Evolutionary conservation across 1,140 invertebrate genomes (phyloP).

Genomic region (Phymastichus coffea): DNA sequence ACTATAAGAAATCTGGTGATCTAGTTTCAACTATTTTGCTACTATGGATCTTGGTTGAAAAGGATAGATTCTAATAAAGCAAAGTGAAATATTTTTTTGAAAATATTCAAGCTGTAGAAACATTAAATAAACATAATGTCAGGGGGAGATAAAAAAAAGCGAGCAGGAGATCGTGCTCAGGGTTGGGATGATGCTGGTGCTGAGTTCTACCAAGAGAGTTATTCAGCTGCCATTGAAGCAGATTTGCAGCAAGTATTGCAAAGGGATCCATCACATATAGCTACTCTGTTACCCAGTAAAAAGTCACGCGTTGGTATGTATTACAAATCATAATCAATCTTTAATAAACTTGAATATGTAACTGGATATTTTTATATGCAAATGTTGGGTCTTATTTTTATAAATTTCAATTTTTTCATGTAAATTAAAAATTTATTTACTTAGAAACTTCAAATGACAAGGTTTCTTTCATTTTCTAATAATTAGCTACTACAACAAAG

Average conservation of each 20-base stretch:
- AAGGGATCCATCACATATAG: constrained; percentile 70
- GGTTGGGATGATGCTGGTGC: constrained; percentile 83
- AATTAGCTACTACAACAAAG: constrained; percentile 53
- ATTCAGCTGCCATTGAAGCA: constrained; percentile 69
- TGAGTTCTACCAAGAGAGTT: constrained; percentile 84
- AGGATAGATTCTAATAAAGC: too few species aligned
- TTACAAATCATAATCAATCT: neutral
- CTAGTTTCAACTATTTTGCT: too few species aligned
- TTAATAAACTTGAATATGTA: too few species aligned
- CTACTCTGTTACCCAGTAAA: constrained; percentile 75
- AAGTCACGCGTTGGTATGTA: constrained; percentile 68
- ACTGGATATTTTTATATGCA: too few species aligned
- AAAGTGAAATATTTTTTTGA: too few species aligned
- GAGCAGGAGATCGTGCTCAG: constrained; percentile 56
- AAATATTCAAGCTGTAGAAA: too few species aligned
- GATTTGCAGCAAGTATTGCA: constrained; percentile 67
- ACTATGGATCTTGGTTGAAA: too few species aligned
- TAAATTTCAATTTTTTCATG: neutral
- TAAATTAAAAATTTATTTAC: neutral
- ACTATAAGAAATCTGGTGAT: too few species aligned
- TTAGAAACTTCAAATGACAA: too few species aligned
- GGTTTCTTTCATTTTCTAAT: neutral
- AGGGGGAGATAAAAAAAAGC: constrained; percentile 61
- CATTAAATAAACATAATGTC: too few species aligned
- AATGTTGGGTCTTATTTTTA: neutral